A percentile compares a stretch with the other conserved stretches of the same genome.
These are phyloP conservation scores for Neomonachus schauinslandi DNA, from an alignment of 2,113 vertebrate species.

Conservation along the genomic window DNA sequence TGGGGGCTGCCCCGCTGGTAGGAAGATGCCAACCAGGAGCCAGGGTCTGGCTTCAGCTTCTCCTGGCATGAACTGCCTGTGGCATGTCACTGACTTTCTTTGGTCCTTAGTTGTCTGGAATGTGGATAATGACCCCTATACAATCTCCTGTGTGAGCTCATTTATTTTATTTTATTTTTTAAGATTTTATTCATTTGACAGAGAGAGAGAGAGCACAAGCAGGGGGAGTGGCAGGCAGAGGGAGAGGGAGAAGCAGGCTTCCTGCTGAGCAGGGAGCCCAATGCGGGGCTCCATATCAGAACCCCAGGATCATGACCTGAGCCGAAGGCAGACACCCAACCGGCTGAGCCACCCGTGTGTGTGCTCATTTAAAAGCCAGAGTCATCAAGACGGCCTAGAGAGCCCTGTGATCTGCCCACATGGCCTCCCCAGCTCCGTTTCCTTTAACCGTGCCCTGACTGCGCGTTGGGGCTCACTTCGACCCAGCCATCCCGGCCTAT, in stretches of 20 bases:
- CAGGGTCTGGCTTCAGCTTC: not conserved
- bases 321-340: too few relatives aligned
- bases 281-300: too few relatives aligned
- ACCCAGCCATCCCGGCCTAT: rapidly evolving
- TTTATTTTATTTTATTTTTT: too few relatives aligned
- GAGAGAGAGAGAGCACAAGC: too few relatives aligned
- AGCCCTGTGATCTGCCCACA: not conserved
- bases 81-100: not conserved
- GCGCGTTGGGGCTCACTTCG: not conserved
- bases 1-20: rapidly evolving
- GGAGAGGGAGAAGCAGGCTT: too few relatives aligned
- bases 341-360: too few relatives aligned
- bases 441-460: rapidly evolving
- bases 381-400: rapidly evolving
- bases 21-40: not conserved
- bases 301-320: too few relatives aligned
- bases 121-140: not conserved
- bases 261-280: too few relatives aligned
- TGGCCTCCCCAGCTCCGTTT: not conserved
- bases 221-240: too few relatives aligned
- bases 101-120: not conserved
- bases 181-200: too few relatives aligned
- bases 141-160: too few relatives aligned
- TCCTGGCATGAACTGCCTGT: not conserved
- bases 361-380: not conserved